These are phyloP conservation scores for Phortica variegata DNA, from an alignment of 1,140 invertebrate genomes.

Conservation along the genomic window DNA sequence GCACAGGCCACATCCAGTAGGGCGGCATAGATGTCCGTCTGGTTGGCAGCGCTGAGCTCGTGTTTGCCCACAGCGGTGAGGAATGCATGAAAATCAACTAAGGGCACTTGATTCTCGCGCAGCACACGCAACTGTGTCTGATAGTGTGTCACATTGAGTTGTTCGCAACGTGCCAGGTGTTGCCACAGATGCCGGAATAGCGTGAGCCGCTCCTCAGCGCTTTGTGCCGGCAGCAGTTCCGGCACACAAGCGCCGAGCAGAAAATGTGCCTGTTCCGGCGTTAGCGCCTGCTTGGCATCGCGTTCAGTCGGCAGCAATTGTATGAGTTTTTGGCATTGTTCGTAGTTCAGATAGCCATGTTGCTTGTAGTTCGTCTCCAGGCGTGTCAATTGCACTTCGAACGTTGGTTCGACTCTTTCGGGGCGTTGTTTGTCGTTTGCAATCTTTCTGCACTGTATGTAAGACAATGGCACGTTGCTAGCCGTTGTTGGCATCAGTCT, in stretches of 20 bases:
- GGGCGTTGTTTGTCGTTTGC: too few relatives aligned
- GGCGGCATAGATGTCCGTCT: slow-evolving; percentile 39
- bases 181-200: slow-evolving; percentile 35
- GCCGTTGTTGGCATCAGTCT: too few relatives aligned
- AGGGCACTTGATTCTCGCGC: slow-evolving; percentile 26
- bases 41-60: slow-evolving; percentile 19
- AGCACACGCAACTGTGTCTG: slow-evolving; percentile 34
- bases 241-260: slow-evolving; percentile 39
- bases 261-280: slow-evolving; percentile 30
- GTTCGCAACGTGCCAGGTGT: slow-evolving; percentile 24
- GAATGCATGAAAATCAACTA: slow-evolving; percentile 33
- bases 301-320: slow-evolving; percentile 6
- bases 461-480: too few relatives aligned
- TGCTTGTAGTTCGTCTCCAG: slow-evolving; percentile 38
- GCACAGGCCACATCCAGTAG: slow-evolving; percentile 57
- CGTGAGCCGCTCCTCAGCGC: slow-evolving; percentile 17
- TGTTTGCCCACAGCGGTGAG: slow-evolving; percentile 26
- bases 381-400: slow-evolving; percentile 26
- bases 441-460: too few relatives aligned
- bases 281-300: slow-evolving; percentile 8
- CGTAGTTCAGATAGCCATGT: slow-evolving; percentile 22
- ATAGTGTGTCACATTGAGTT: slow-evolving; percentile 30
- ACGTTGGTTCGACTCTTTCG: too few relatives aligned
- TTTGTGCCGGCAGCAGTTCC: slow-evolving; percentile 31
- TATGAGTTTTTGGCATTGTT: slow-evolving; percentile 30